Conservation (phyloP, 2,797 vertebrate species). For the Labeo calbasu region DNA sequence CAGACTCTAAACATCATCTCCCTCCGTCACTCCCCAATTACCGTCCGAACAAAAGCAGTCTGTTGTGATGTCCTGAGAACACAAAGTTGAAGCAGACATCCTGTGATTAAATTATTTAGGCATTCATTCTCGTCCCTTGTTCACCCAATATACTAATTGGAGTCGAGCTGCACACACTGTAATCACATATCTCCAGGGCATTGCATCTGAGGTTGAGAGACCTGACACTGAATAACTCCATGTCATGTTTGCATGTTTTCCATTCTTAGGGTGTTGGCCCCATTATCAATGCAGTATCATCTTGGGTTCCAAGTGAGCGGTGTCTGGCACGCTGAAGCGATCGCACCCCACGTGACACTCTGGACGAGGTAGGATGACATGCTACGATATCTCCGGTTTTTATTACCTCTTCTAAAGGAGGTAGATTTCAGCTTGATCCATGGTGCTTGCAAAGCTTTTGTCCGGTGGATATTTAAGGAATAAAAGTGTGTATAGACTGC, state of each 20-base stretch:
- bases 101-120: constrained; percentile 58
- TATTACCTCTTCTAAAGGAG: constrained; percentile 58
- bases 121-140: constrained; percentile 49
- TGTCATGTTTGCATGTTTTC: constrained; percentile 67
- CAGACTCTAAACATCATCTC: constrained; percentile 32
- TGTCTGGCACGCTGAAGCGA: constrained; percentile 16
- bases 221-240: constrained; percentile 55
- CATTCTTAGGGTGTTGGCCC: constrained; percentile 58
- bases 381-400: constrained; percentile 55
- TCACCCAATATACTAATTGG: constrained; percentile 51
- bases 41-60: constrained; percentile 37
- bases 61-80: constrained; percentile 31
- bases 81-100: constrained; percentile 34
- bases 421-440: constrained; percentile 52
- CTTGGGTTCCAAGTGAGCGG: constrained; percentile 57
- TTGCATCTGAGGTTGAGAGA: constrained; percentile 45
- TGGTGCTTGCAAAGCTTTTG: constrained; percentile 42
- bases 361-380: constrained; percentile 55
- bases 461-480: constrained; percentile 47
- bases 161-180: constrained; percentile 54
- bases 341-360: constrained; percentile 48
- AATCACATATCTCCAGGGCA: constrained; percentile 61
- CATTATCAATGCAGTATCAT: constrained; percentile 58
- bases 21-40: constrained; percentile 11
- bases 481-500: constrained; percentile 41